A percentile compares a stretch with the other conserved stretches of the same genome.
phyloP scores from a whole-genome alignment of 2,113 vertebrate genomes.

The Ictalurus furcatus region DNA sequence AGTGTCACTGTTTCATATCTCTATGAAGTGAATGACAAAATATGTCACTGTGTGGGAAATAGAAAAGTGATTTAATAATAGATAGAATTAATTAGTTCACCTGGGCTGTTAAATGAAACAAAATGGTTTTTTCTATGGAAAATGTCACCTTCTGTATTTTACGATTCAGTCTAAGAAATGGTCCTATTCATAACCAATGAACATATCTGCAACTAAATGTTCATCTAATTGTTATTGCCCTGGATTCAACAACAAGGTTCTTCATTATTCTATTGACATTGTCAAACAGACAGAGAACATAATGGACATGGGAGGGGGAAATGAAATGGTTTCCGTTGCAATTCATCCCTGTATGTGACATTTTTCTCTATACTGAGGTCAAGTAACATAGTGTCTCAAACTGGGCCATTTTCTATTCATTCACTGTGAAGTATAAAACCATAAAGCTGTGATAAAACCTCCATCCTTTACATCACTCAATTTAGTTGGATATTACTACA shows the following conservation, averaged over 20 bases:
- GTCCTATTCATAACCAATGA: not conserved
- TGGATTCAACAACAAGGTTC: not conserved
- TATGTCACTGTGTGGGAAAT: not conserved
- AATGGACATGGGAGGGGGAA: not conserved
- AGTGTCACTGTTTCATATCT: not conserved
- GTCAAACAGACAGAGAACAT: not conserved
- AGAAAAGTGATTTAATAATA: constrained; percentile 18
- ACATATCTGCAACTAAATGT: not conserved
- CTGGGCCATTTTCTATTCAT: constrained; percentile 24
- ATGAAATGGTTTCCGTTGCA: not conserved
- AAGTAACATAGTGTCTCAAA: constrained; percentile 1
- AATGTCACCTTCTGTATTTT: constrained; percentile 18
- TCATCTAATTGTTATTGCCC: not conserved
- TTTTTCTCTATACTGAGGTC: constrained; percentile 19
- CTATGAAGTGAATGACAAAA: constrained; percentile 1
- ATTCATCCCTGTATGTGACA: not conserved
- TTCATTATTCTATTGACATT: not conserved
- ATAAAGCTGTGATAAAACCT: not conserved
- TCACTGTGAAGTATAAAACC: constrained; percentile 1
- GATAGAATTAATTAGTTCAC: constrained; percentile 19
- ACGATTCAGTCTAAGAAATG: not conserved
- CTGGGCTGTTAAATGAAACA: constrained; percentile 16
- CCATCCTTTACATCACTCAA: not conserved
- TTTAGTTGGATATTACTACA: not conserved
- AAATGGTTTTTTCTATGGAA: not conserved